Evolutionary conservation across 2,113 vertebrate genomes (phyloP).

Genomic region (Baryphthengus martii): DNA sequence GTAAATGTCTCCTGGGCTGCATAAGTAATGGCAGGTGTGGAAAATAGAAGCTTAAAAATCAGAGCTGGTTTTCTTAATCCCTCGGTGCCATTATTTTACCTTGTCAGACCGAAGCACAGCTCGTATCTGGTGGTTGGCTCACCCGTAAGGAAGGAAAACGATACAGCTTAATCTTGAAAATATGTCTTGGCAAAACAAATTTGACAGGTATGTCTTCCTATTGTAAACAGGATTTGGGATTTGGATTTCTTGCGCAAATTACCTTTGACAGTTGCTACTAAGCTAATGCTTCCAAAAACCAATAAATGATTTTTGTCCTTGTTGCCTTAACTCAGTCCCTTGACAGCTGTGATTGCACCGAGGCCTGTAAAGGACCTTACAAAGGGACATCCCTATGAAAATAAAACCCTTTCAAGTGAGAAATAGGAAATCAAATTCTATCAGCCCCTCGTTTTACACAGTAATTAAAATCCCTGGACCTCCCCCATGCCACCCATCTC

Average conservation of each 20-base stretch:
- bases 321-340: background rate
- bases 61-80: background rate
- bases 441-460: background rate
- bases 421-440: constrained; percentile 12
- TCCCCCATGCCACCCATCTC: background rate
- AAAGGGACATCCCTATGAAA: background rate
- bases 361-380: background rate
- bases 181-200: background rate
- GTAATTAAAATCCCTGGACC: constrained; percentile 42
- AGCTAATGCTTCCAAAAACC: background rate
- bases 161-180: background rate
- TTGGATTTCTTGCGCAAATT: constrained; percentile 2
- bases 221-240: constrained; percentile 15
- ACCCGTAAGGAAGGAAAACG: background rate
- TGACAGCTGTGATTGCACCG: background rate
- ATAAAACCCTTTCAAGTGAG: background rate
- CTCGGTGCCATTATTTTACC: background rate
- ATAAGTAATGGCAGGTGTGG: background rate
- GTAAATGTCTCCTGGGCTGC: background rate
- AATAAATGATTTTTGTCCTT: background rate
- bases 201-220: background rate
- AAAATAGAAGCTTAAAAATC: background rate
- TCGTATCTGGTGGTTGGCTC: background rate
- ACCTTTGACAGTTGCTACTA: constrained; percentile 6
- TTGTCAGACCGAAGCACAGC: background rate